Conservation (phyloP, 2,113 vertebrate species). For the Andinoacara biseriatus region DNA sequence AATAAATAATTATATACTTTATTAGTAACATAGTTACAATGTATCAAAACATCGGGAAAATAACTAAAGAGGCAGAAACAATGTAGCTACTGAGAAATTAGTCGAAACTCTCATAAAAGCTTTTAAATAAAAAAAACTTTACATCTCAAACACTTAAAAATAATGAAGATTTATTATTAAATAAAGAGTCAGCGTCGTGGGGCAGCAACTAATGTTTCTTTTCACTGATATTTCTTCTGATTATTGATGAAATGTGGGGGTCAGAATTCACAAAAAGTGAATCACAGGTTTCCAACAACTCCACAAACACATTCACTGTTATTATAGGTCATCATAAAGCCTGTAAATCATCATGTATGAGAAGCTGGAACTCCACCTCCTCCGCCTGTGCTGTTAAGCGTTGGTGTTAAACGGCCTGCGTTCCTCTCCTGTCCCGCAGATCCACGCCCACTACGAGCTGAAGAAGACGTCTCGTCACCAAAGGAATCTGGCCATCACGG, state of each 20-base stretch:
- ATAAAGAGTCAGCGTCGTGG: no score
- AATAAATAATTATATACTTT: no score
- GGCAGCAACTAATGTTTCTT: no score
- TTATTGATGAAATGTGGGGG: no score
- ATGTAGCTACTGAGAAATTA: no score
- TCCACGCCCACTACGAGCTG: conserved; percentile 95
- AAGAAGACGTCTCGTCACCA: conserved; percentile 94
- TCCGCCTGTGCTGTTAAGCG: neutral
- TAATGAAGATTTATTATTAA: no score
- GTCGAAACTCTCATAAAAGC: neutral
- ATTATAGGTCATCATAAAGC: neutral
- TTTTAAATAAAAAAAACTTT: no score
- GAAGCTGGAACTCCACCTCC: neutral
- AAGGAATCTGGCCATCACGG: conserved; percentile 96
- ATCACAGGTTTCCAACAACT: neutral
- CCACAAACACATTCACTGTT: rapidly evolving
- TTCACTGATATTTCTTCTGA: no score
- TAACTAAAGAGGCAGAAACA: neutral
- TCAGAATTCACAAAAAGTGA: no score
- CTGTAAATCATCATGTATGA: neutral
- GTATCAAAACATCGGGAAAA: neutral
- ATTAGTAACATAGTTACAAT: no score
- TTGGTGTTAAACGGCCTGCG: neutral
- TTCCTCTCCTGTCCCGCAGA: conserved; percentile 77
- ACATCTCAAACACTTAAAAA: no score